These are phyloP conservation scores for Clunio marinus DNA, from an alignment of 2,888 invertebrate species.

Conservation along the genomic window DNA sequence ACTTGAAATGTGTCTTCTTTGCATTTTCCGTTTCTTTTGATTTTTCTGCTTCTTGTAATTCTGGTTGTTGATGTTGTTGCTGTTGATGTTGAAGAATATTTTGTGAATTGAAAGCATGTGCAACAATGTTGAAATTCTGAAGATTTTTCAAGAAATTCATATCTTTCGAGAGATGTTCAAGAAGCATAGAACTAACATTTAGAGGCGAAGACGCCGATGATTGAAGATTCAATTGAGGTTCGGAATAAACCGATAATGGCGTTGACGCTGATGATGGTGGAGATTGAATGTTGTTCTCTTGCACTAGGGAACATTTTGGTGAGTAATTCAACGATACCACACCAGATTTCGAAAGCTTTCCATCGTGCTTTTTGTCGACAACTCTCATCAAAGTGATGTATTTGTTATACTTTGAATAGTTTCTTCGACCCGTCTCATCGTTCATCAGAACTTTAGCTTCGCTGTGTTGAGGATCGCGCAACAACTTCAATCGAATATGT, in stretches of 20 bases:
- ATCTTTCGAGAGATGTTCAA: constrained; percentile 32
- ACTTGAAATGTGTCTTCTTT: constrained; percentile 79
- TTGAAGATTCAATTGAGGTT: background rate
- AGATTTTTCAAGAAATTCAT: constrained; percentile 36
- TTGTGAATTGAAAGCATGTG: constrained; percentile 44
- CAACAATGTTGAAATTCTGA: constrained; percentile 34
- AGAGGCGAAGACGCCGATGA: constrained; percentile 13
- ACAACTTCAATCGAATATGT: constrained; percentile 86
- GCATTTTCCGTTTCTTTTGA: constrained; percentile 51
- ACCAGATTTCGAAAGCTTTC: constrained; percentile 51
- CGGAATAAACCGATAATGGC: constrained; percentile 32
- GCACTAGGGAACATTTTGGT: constrained; percentile 24
- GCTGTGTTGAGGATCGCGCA: constrained; percentile 76
- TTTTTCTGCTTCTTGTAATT: constrained; percentile 50
- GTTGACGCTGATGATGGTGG: constrained; percentile 34
- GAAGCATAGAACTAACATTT: constrained; percentile 14
- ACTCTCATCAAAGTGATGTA: constrained; percentile 71
- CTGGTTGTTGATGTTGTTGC: constrained; percentile 47
- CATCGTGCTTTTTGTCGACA: constrained; percentile 54
- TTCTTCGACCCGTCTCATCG: constrained; percentile 83
- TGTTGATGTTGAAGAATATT: constrained; percentile 47
- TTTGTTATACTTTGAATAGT: constrained; percentile 90
- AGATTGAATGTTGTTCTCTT: constrained; percentile 27
- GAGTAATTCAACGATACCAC: constrained; percentile 26
- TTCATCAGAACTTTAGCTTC: constrained; percentile 82